phyloP scores from a whole-genome alignment of 2,113 vertebrate species.

The Thalassarche chlororhynchos region DNA sequence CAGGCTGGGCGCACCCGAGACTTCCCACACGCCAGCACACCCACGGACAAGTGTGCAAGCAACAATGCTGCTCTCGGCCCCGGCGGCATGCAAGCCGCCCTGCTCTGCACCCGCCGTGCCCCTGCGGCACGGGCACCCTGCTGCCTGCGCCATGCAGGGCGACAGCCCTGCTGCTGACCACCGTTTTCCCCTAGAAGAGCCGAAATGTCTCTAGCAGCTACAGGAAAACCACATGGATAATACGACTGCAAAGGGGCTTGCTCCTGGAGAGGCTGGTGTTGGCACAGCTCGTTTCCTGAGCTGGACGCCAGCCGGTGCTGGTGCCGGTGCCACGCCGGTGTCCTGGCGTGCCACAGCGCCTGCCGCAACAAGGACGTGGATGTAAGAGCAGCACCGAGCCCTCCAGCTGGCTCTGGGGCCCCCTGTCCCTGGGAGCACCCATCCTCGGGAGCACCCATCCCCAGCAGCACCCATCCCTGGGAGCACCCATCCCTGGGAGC shows the following conservation, averaged over 20 bases:
- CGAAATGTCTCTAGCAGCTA: neutral
- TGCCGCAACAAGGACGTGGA: accelerated
- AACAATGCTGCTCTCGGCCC: neutral
- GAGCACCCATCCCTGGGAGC: neutral
- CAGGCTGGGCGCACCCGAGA: neutral
- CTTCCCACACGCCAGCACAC: neutral
- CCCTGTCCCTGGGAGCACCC: neutral
- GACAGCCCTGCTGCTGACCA: neutral
- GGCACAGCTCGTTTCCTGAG: neutral
- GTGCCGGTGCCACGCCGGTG: accelerated
- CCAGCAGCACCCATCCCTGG: neutral
- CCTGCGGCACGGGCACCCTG: accelerated
- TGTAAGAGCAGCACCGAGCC: neutral
- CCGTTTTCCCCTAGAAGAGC: neutral
- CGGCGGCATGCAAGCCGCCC: accelerated
- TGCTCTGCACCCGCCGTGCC: neutral
- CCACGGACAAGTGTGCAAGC: neutral
- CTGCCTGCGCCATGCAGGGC: accelerated
- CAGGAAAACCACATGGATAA: neutral
- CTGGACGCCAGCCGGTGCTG: neutral
- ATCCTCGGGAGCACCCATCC: neutral
- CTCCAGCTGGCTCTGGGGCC: neutral
- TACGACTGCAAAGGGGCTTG: accelerated
- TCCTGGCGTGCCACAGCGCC: accelerated
- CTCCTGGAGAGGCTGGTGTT: neutral